Evolutionary conservation across 2,113 vertebrate species (phyloP), one percentile per base, ranked within the genome.

Genomic region (Sebastes fasciatus): DNA sequence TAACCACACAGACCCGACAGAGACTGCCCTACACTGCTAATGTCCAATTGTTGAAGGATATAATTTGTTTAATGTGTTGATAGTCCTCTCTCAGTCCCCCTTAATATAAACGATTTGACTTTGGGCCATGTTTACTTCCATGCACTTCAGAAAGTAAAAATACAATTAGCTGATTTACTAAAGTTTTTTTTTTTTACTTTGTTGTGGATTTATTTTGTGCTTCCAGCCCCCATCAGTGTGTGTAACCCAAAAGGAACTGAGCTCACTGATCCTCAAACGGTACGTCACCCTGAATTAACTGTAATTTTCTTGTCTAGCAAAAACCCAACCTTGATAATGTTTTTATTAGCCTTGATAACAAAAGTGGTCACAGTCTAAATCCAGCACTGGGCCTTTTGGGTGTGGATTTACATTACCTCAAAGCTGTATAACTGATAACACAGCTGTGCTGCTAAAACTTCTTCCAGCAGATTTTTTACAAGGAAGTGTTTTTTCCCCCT

Each of bases 181-280:
- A 43, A 42, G 23, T 61, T 61, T 60, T 54, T 42, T 14, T 61
- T 61, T 60, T 54, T 42, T 11, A 48, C 17, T 17, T 82, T 12
- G 40, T 34, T 89, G 10, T 80, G 34, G 72, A 5, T 74, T 52
- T 1, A 11, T 82, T 82, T 64, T 85, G 8, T 87, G 1, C 52
- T 60, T 91, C 45, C 75, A 95, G 93, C 60, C 1, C 13, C 91
- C 64, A 89, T 91, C 86, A 86, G 73, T 14, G 77, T 84, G 34
- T 99, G 98, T 89, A 94, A 97, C 80, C 88, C 90, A 34, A 94
- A 92, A 19, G 97, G 98, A 54, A 96, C 96, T 5, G 91, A 95
- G 9, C 19, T 34, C 10, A 77, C 16, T 23, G 87, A 93, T 80
- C 94, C 93, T 80, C 91, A 88, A 86, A 93, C 83, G 66, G 98